Conservation (phyloP, 2,113 vertebrate genomes). For the Bos taurus region DNA sequence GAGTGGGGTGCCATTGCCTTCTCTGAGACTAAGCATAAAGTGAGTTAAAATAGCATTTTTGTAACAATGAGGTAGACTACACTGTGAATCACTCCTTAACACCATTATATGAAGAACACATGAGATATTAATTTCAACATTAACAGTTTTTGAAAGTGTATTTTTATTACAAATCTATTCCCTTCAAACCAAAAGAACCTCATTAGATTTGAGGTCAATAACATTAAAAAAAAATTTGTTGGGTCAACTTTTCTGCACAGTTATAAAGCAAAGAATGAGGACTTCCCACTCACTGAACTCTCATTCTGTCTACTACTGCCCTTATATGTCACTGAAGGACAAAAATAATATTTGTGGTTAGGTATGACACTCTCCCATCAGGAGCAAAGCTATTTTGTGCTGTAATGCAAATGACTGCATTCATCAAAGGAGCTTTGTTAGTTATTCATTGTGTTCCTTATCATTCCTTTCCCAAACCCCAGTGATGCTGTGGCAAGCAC, state of each 20-base stretch:
- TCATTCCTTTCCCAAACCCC: conserved; percentile 78
- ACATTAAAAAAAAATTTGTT: fast-evolving
- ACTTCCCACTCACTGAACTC: background rate
- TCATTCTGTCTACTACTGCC: background rate
- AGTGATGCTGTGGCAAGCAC: conserved; percentile 34
- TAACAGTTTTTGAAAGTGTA: background rate
- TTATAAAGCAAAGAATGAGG: conserved; percentile 14
- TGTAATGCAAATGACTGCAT: conserved; percentile 83
- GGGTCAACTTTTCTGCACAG: background rate
- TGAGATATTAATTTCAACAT: background rate
- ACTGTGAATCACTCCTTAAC: background rate
- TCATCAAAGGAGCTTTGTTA: conserved; percentile 84
- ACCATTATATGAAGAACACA: background rate
- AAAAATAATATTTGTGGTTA: conserved; percentile 68
- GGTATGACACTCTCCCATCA: conserved; percentile 52
- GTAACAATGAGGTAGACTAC: background rate
- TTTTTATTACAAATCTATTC: background rate
- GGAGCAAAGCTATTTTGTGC: conserved; percentile 81
- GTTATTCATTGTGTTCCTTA: conserved; percentile 87
- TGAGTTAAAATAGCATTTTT: background rate
- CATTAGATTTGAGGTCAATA: background rate
- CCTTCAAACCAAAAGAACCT: background rate
- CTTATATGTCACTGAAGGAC: conserved; percentile 64
- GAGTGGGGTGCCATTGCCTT: too few species aligned
- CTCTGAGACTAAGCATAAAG: background rate